phyloP scores from a whole-genome alignment of 1,140 invertebrate genomes.

The Drosophila parvula region DNA sequence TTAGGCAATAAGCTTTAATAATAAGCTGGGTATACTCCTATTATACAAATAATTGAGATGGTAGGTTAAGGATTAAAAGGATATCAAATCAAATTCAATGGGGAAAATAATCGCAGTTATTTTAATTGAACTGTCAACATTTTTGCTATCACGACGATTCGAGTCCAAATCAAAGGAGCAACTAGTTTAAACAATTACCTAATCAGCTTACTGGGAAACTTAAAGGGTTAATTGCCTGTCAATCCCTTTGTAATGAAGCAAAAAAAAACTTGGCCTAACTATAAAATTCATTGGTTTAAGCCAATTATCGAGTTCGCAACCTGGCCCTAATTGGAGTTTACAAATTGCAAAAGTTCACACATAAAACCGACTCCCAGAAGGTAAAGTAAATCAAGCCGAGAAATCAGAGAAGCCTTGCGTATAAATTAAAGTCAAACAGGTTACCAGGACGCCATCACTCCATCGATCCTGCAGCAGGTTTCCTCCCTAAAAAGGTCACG shows the following conservation, averaged over 20 bases:
- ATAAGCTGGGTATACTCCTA: no score
- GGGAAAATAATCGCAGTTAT: no score
- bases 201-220: neutral
- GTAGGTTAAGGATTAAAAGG: no score
- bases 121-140: no score
- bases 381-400: conserved; percentile 14
- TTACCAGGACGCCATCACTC: neutral
- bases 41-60: no score
- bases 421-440: conserved; percentile 33
- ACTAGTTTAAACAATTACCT: neutral
- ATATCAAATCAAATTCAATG: no score
- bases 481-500: conserved; percentile 11
- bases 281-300: conserved; percentile 1
- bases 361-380: neutral
- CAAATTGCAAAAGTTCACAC: neutral
- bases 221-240: neutral
- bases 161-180: neutral
- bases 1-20: neutral
- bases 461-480: neutral
- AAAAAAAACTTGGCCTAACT: neutral
- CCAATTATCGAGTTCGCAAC: neutral
- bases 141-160: no score
- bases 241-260: neutral
- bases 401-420: conserved; percentile 12
- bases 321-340: conserved; percentile 1